A percentile compares a stretch with the other conserved stretches of the same genome.
Evolutionary conservation across 2,888 invertebrate species (phyloP).

Genomic region (Notodonta dromedarius): DNA sequence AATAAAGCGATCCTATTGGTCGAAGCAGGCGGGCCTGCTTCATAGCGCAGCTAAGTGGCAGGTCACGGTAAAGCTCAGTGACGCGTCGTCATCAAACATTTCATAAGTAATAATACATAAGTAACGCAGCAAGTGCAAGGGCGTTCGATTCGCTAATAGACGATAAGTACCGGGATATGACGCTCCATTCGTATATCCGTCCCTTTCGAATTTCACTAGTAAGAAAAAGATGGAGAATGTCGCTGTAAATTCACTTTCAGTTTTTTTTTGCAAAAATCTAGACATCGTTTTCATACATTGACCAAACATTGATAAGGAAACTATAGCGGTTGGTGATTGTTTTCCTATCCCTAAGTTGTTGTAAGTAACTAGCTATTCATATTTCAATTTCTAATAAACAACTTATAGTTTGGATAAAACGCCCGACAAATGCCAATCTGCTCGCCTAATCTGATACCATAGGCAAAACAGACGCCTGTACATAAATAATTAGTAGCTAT

Average conservation of each 20-base stretch:
- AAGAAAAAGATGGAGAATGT: conserved; percentile 48
- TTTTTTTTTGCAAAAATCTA: conserved; percentile 19
- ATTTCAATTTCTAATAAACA: no score
- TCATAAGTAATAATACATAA: conserved; percentile 30
- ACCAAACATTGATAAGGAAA: neutral
- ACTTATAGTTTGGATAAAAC: no score
- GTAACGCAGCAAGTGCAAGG: conserved; percentile 60
- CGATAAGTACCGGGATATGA: conserved; percentile 53
- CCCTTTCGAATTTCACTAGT: conserved; percentile 41
- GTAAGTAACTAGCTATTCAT: no score
- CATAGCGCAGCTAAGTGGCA: no score
- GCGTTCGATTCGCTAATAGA: conserved; percentile 58
- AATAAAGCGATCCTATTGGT: no score
- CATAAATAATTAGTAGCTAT: no score
- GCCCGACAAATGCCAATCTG: no score
- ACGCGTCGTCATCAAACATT: conserved; percentile 9
- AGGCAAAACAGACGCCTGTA: no score
- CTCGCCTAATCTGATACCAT: no score
- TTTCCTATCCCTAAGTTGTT: no score
- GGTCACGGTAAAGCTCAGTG: neutral
- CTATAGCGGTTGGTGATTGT: no score
- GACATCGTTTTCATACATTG: conserved; percentile 5
- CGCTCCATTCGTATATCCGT: conserved; percentile 27
- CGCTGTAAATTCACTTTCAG: conserved; percentile 20
- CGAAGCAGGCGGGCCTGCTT: no score